phyloP scores from a whole-genome alignment of 2,113 vertebrate genomes.

The Chloebia gouldiae region DNA sequence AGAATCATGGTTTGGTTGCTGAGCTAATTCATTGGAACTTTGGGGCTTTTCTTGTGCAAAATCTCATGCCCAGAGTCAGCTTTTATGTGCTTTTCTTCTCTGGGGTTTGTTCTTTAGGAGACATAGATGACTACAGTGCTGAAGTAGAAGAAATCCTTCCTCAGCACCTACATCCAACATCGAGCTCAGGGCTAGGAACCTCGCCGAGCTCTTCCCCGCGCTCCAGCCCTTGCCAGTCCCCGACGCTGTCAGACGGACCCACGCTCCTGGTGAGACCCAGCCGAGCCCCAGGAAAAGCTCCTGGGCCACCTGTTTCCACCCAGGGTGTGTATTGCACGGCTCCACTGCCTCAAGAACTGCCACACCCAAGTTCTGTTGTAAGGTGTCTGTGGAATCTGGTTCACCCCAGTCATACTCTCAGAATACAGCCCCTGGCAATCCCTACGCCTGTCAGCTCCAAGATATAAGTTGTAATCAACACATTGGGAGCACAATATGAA shows the following conservation, averaged over 20 bases:
- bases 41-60: not conserved
- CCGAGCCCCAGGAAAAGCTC: conserved; percentile 73
- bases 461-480: not conserved
- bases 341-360: fast-evolving
- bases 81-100: not conserved
- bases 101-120: conserved; percentile 75
- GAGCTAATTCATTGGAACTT: not conserved
- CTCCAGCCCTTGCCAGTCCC: conserved; percentile 91
- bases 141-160: conserved; percentile 94
- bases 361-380: not conserved
- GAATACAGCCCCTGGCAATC: not conserved
- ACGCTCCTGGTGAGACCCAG: conserved; percentile 78
- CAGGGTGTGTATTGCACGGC: conserved; percentile 59
- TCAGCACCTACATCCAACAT: conserved; percentile 88
- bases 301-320: conserved; percentile 69
- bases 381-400: not conserved
- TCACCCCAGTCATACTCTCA: not conserved
- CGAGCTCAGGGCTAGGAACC: conserved; percentile 75
- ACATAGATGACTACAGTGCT: conserved; percentile 87
- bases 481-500: not conserved
- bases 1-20: not conserved
- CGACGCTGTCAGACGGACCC: conserved; percentile 84
- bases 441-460: not conserved
- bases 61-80: not conserved
- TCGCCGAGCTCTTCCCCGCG: conserved; percentile 89